These are phyloP conservation scores for Dunckerocampus dactyliophorus DNA, from an alignment of 2,113 vertebrate genomes.

Conservation along the genomic window DNA sequence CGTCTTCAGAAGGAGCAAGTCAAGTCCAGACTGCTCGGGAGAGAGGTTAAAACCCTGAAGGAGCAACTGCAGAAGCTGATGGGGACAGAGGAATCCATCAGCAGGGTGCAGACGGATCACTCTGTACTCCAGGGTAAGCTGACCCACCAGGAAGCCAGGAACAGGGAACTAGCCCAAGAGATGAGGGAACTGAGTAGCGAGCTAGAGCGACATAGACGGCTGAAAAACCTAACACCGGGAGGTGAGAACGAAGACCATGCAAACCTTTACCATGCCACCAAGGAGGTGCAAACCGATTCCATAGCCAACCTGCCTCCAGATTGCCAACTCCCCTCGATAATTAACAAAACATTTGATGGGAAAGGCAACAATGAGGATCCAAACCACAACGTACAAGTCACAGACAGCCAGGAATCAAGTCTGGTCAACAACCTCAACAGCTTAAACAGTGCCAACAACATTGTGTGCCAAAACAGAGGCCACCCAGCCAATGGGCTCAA, in stretches of 20 bases:
- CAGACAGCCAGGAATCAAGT: constrained; percentile 70
- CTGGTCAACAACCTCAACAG: constrained; percentile 68
- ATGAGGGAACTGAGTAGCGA: constrained; percentile 86
- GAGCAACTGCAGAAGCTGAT: constrained; percentile 89
- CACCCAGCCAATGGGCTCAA: constrained; percentile 80
- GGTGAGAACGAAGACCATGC: constrained; percentile 79
- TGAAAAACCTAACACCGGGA: constrained; percentile 75
- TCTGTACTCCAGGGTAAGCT: constrained; percentile 85
- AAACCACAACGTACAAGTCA: constrained; percentile 69
- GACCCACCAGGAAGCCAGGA: constrained; percentile 86
- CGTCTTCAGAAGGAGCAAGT: constrained; percentile 90
- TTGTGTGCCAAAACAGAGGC: constrained; percentile 72
- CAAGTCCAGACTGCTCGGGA: constrained; percentile 85
- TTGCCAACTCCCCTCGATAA: constrained; percentile 71
- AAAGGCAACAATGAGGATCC: constrained; percentile 74
- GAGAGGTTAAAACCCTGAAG: constrained; percentile 87
- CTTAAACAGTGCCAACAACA: constrained; percentile 78
- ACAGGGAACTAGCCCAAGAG: constrained; percentile 86
- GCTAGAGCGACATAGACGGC: constrained; percentile 80
- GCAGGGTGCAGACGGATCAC: constrained; percentile 83
- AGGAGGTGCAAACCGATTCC: constrained; percentile 89
- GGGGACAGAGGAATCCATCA: constrained; percentile 85
- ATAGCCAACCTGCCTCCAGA: constrained; percentile 74
- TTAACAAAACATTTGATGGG: constrained; percentile 70
- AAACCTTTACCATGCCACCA: constrained; percentile 79